Evolutionary conservation across 2,113 vertebrate species (phyloP).

Genomic region (Hippocampus barbouri): DNA sequence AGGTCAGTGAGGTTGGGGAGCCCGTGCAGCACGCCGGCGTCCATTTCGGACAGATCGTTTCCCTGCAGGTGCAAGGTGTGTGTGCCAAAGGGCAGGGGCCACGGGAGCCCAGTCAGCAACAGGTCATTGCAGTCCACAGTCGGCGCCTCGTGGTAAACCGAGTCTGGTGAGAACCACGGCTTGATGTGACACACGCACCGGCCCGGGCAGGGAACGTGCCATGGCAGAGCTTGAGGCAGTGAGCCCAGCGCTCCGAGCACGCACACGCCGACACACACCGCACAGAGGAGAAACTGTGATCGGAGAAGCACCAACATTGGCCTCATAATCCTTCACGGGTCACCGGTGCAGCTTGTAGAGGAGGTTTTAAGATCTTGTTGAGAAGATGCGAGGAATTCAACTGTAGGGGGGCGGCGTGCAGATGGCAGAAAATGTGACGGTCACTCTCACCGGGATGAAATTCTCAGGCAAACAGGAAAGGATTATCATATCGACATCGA

Average conservation of each 20-base stretch:
- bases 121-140: conserved; percentile 92
- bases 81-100: conserved; percentile 72
- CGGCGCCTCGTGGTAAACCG: conserved; percentile 82
- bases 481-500: neutral
- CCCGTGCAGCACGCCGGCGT: conserved; percentile 70
- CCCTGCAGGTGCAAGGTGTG: conserved; percentile 89
- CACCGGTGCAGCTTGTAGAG: conserved; percentile 29
- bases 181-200: conserved; percentile 87
- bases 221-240: conserved; percentile 78
- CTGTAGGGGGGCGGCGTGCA: conserved; percentile 16
- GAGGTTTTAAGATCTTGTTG: conserved; percentile 22
- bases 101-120: conserved; percentile 77
- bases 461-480: conserved; percentile 1
- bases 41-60: conserved; percentile 80
- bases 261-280: conserved; percentile 36
- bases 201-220: conserved; percentile 80
- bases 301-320: conserved; percentile 57
- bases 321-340: conserved; percentile 59
- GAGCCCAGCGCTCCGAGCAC: conserved; percentile 60
- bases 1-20: conserved; percentile 86
- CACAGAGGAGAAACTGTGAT: conserved; percentile 72
- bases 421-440: conserved; percentile 12
- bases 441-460: conserved; percentile 15
- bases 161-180: conserved; percentile 90
- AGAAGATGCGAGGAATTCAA: conserved; percentile 9